Base-by-base conservation (phyloP, 2,888 invertebrate genomes). In the Mechanitis messenoides region DNA sequence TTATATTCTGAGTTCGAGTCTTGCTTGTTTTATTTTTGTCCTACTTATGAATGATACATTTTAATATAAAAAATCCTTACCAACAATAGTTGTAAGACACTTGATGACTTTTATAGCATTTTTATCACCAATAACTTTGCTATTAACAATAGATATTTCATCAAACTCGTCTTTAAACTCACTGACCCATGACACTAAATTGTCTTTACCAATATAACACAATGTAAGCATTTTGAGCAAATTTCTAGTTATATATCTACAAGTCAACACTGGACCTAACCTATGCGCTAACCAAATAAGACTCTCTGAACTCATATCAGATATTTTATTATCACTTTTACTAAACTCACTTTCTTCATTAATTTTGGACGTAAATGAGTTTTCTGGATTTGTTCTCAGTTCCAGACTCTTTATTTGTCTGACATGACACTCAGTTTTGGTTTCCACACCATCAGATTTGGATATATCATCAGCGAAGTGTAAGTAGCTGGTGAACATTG, bases 201-300 rank as follows among this genome's bases (percentile, higher is more conserved):
- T 95, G 68, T 96, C 95, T 74, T 93, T 93, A 0, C 96, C 97
- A 33, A 96, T 94, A 79, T 98, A 99, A 83, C 98, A 99, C 3
- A 98, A 85, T 0, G 97, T 96, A 59, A 99, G 86, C 96, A 99
- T 98, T 75, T 98, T 93, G 11, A 99, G 90, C 68, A 99, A 91
- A 89, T 98, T 98, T 64, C 96, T 92, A 0, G 98, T 96, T 38
- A 99, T 91, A 86, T 96, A 95, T 70, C 96, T 93, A 50, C 98
- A 97, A 0, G 97, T 97, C 33, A 99, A 91, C 55, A 98, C 96
- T 0, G 99, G 98, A 0, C 99, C 99, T 28, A 99, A 87, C 67
- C 98, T 93, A 85, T 98, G 96, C 0, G 97, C 94, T 63, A 99
- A 78, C 98, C 98, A 98, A 65, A 97, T 93, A 1, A 97, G 86